Evolutionary conservation across 2,113 vertebrate species (phyloP).

Genomic region (Neomonachus schauinslandi): DNA sequence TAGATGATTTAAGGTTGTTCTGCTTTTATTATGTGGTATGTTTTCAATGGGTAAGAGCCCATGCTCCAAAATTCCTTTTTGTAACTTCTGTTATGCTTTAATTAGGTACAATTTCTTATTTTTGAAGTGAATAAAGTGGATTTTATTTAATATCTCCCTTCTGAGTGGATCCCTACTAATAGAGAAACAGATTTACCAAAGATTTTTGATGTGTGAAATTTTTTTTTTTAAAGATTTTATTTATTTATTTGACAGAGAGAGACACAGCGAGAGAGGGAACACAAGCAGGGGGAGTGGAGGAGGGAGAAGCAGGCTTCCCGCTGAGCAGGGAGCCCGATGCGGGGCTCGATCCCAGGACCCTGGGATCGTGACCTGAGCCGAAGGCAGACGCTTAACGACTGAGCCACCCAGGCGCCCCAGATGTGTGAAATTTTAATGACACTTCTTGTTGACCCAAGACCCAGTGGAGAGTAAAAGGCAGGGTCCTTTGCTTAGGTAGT

Average conservation of each 20-base stretch:
- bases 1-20: not conserved
- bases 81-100: not conserved
- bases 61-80: not conserved
- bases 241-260: too few relatives aligned
- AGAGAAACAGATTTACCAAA: not conserved
- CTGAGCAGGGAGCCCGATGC: too few relatives aligned
- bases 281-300: too few relatives aligned
- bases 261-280: too few relatives aligned
- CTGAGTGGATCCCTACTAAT: not conserved
- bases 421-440: not conserved
- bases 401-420: too few relatives aligned
- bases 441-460: not conserved
- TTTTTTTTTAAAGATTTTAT: too few relatives aligned
- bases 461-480: not conserved
- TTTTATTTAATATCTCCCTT: constrained; percentile 2
- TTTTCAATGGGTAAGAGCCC: not conserved
- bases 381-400: too few relatives aligned
- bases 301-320: too few relatives aligned
- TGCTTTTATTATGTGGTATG: not conserved
- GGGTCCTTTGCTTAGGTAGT: not conserved
- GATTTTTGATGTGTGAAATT: not conserved
- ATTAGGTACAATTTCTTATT: not conserved
- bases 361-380: too few relatives aligned
- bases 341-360: too few relatives aligned
- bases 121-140: not conserved